These are phyloP conservation scores for Rhopalosiphum padi DNA, from an alignment of 1,140 invertebrate genomes.

Conservation along the genomic window DNA sequence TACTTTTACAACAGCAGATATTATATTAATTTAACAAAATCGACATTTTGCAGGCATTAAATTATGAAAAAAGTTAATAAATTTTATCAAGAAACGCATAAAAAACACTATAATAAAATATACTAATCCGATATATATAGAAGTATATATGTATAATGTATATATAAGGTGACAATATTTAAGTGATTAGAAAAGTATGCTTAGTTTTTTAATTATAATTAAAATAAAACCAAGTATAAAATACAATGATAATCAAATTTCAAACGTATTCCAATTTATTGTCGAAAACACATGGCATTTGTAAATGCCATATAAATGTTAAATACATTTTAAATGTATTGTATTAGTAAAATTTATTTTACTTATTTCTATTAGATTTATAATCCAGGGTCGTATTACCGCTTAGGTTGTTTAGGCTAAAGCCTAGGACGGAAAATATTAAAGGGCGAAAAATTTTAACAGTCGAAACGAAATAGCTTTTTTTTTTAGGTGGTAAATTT, in stretches of 20 bases:
- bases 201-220: too few relatives aligned
- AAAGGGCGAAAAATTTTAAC: too few relatives aligned
- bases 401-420: too few relatives aligned
- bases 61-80: neutral
- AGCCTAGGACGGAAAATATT: too few relatives aligned
- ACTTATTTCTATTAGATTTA: neutral
- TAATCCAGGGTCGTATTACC: too few relatives aligned
- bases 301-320: neutral
- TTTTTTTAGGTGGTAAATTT: too few relatives aligned
- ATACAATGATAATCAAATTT: neutral
- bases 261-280: neutral
- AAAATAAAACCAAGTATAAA: neutral
- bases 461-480: too few relatives aligned
- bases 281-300: neutral
- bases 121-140: neutral
- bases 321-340: neutral
- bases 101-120: neutral
- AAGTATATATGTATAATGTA: neutral
- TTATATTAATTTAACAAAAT: neutral
- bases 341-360: neutral
- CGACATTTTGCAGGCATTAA: neutral
- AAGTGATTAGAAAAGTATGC: neutral
- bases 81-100: neutral
- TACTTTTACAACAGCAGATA: neutral
- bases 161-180: neutral